A percentile compares a stretch with the other conserved stretches of the same genome.
Conservation (phyloP, 2,113 vertebrate species). For the Mirza zaza region DNA sequence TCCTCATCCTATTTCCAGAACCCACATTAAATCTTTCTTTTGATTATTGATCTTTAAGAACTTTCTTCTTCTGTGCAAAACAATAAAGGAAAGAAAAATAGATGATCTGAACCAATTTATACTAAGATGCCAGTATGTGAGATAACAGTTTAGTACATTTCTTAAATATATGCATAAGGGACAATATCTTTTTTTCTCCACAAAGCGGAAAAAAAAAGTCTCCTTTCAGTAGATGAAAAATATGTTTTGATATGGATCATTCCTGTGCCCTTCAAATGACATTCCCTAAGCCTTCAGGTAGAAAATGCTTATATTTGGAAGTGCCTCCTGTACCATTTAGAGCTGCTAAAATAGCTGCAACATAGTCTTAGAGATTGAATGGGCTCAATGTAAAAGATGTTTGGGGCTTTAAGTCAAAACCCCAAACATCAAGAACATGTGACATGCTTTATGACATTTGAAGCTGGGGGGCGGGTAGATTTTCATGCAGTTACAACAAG, state of each 20-base stretch:
- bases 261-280: neutral
- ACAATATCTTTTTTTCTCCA: neutral
- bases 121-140: neutral
- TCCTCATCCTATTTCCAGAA: neutral
- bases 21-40: neutral
- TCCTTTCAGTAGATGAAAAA: neutral
- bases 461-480: neutral
- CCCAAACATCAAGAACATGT: neutral
- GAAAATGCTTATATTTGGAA: constrained; percentile 29
- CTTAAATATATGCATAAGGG: neutral
- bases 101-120: neutral
- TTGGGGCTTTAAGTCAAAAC: constrained; percentile 45
- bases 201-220: neutral
- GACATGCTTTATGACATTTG: constrained; percentile 45
- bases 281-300: neutral
- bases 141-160: neutral
- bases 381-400: constrained; percentile 27
- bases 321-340: neutral
- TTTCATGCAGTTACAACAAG: neutral
- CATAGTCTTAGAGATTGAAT: constrained; percentile 22
- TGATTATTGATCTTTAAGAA: neutral
- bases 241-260: neutral
- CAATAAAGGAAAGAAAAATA: neutral
- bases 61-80: neutral
- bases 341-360: neutral